Evolutionary conservation across 2,797 vertebrate genomes (phyloP), one percentile per base, ranked within the genome.

Genomic region (Acipenser transmontanus): DNA sequence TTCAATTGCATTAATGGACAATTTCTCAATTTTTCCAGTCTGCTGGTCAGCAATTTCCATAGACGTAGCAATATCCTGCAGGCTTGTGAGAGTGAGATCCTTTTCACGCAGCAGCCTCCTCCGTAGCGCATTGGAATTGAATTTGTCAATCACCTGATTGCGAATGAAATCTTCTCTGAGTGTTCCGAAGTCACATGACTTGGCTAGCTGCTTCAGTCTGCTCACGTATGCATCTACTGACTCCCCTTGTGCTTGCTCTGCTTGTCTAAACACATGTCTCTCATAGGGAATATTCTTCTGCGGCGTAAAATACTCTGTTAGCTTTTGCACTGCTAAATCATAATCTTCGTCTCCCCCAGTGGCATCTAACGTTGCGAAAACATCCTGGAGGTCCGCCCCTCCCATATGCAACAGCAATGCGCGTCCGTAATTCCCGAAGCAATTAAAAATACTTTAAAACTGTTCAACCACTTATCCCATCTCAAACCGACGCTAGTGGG

Each of bases 211-310:
- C 14, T 17, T 17, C 14, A 17, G 14, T 17, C 14, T 17, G 63
- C 14, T 64, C 49, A 51, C 63, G 4, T 64, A 64, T 50, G 14
- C 49, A 49, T 64, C 63, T 51, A 64, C 49, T 9, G 63, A 51
- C 50, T 64, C 63, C 14, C 49, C 14, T 17, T 17, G 14, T 17
- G 14, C 14, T 17, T 64, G 63, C 50, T 64, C 12, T 8, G 47
- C 49, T 49, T 64, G 62, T 50, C 47, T 64, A 50, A 64, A 64
- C 62, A 64, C 11, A 47, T 63, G 62, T 64, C 47, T 64, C 49
- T 64, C 62, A 50, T 64, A 64, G 14, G 62, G 62, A 50, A 64
- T 17, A 17, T 17, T 17, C 49, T 49, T 64, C 62, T 50, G 62
- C 34, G 62, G 34, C 8, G 62, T 64, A 50, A 64, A 64, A 50